These are phyloP conservation scores for Oreochromis grahami DNA, from an alignment of 2,797 vertebrate species.

Conservation along the genomic window DNA sequence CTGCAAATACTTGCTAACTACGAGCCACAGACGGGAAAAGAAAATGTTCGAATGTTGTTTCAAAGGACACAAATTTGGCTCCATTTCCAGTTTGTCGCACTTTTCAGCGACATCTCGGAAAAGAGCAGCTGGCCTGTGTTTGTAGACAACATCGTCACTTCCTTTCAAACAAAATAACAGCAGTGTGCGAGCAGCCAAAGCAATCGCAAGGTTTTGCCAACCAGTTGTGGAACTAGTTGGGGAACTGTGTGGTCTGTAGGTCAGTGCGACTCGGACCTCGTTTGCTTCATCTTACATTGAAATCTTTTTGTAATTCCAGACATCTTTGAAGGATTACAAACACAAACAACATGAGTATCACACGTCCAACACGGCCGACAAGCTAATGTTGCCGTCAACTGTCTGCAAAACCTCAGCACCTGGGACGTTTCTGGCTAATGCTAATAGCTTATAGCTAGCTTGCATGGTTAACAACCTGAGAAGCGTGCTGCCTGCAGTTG, in stretches of 20 bases:
- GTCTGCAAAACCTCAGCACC: neutral
- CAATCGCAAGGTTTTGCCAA: neutral
- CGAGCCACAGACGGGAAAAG: neutral
- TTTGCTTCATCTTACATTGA: neutral
- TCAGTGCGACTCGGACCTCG: neutral
- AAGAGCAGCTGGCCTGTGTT: neutral
- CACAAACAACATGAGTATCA: neutral
- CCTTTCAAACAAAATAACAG: neutral
- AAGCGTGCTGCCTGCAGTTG: neutral
- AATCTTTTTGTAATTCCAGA: neutral
- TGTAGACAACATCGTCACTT: neutral
- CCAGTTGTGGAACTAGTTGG: neutral
- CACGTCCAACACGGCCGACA: neutral
- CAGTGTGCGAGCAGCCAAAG: neutral
- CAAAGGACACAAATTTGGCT: neutral
- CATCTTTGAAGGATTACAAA: neutral
- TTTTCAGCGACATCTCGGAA: neutral
- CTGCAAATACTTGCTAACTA: neutral
- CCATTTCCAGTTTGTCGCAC: neutral
- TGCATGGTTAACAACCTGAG: neutral
- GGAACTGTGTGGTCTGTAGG: neutral
- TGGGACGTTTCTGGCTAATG: neutral
- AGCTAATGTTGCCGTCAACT: neutral
- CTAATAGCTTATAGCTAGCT: neutral
- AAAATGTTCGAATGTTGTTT: neutral